Evolutionary conservation across 53 echinoderm and acorn worm genomes (phyloP), one percentile per base, ranked within the genome.

Genomic region (Zoroaster sp.): DNA sequence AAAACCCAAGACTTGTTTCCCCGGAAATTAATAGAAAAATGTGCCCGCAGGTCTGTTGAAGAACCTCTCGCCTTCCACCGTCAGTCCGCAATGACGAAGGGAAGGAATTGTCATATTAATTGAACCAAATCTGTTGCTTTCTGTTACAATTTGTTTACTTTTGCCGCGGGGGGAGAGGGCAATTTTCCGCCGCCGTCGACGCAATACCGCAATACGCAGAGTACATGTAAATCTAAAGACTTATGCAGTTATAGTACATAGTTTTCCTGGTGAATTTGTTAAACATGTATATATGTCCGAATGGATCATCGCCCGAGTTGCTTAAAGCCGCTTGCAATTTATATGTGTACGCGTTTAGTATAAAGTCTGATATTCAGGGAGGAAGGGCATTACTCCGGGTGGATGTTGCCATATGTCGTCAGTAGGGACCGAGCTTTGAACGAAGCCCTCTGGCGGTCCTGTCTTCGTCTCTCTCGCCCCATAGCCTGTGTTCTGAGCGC

Each of bases 21-120:
- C 89, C 89, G 89, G 89, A 89, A 89, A 89, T 89, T 89, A 89
- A 89, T 89, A 89, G 89, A 89, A 89, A 89, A 89, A 78, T 89
- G 78, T 76, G 89, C 89, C 89, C 78, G 51, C 31, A 47, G 89
- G 69, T 71, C 32, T 40, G 89, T 65, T 79, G 69, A 47, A 70
- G 78, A 89, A 79, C 66, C 88, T 77, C 88, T 77, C 77, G 77
- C 66, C 66, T 77, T 28, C 45, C 34, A 20, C 88, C 77, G 88
- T 77, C 88, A 77, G 25, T 28, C 25, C 21, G 44, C 63, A 41
- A 80, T 80, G 37, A 86, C 44, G 52, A 49, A 33, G 38, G 87
- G 87, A 89, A 69, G 79, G 79, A 89, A 89, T 89, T 89, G 89
- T 89, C 89, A 89, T 89, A 89, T 89, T 89, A 89, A 89, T 89